These are phyloP conservation scores for Sorex maritimensis DNA, from an alignment of 2,797 vertebrate species.

Conservation along the genomic window DNA sequence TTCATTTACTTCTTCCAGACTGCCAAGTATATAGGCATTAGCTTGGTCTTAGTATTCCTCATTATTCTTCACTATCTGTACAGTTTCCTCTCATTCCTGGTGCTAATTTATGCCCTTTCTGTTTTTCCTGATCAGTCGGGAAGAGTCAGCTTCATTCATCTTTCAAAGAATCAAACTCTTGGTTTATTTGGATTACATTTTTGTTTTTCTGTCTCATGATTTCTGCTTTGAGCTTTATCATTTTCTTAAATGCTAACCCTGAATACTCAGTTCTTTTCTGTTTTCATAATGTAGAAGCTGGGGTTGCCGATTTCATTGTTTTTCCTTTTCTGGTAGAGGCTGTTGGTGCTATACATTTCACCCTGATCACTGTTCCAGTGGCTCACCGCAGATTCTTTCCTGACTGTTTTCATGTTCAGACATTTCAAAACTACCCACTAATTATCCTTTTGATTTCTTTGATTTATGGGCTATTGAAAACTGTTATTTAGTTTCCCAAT, in stretches of 20 bases:
- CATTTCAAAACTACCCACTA: constrained; percentile 24
- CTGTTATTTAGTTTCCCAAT: constrained; percentile 47
- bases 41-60: background rate
- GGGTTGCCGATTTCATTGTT: constrained; percentile 21
- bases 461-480: background rate
- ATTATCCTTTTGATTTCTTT: constrained; percentile 27
- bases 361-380: background rate
- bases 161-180: constrained; percentile 23
- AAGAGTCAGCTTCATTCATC: constrained; percentile 34
- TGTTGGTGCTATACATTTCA: background rate
- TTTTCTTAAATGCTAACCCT: constrained; percentile 6
- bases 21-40: constrained; percentile 6
- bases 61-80: background rate
- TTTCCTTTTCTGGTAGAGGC: constrained; percentile 11
- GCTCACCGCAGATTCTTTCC: background rate
- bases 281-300: constrained; percentile 20
- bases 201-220: background rate
- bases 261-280: background rate
- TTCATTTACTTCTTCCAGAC: constrained; percentile 29
- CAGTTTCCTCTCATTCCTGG: background rate
- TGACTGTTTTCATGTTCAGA: constrained; percentile 42
- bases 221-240: constrained; percentile 48
- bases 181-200: background rate
- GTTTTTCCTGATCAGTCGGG: background rate
- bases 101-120: background rate